Base-by-base conservation (phyloP, 1,140 invertebrate genomes). In the Cydia pomonella region DNA sequence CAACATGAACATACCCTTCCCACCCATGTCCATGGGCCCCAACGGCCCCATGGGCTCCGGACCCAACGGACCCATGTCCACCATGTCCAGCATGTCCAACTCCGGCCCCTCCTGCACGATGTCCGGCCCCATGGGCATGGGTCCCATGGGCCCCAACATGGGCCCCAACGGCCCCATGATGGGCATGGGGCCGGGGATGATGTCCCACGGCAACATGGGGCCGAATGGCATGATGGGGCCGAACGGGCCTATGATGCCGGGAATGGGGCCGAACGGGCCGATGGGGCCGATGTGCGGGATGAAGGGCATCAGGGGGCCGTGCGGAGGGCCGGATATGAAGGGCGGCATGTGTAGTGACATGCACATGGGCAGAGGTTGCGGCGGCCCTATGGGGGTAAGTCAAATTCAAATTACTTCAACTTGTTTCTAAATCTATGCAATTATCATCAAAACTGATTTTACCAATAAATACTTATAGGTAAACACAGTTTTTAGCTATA, bases 191-290 rank as follows among this genome's bases (percentile, higher is more conserved):
- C 76, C 82, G 1, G 88, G 90, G 0, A 91, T 93, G 87, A 59
- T 59, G 53, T 59, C 53, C n/a, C 64, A 69, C 16, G 64, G 64
- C 13, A 88, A 88, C n/a, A 93, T 93, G 90, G 92, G 92, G 9
- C 91, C 91, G 76, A 92, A 92, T 74, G 93, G 93, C 3, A 93
- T 93, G 91, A 93, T 93, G 92, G 93, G 93, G 29, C 93, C 93
- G 0, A 93, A 93, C 33, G 92, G 92, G 6, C 92, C 92, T 7
- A 93, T 93, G 90, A 93, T 93, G 84, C 75, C 82, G 3, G 88
- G 90, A 0, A 91, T 93, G 87, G 90, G 90, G 12, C 89, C 90
- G n/a, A 93, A 92, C 75, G 93, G 93, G n/a, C 89, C 92, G 0
- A 93, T 93, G 93, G 92, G 93, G 7, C 89, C 88, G 2, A 89